Evolutionary conservation across 2,797 vertebrate genomes (phyloP), one percentile per base, ranked within the genome.

Genomic region (Prionace glauca): DNA sequence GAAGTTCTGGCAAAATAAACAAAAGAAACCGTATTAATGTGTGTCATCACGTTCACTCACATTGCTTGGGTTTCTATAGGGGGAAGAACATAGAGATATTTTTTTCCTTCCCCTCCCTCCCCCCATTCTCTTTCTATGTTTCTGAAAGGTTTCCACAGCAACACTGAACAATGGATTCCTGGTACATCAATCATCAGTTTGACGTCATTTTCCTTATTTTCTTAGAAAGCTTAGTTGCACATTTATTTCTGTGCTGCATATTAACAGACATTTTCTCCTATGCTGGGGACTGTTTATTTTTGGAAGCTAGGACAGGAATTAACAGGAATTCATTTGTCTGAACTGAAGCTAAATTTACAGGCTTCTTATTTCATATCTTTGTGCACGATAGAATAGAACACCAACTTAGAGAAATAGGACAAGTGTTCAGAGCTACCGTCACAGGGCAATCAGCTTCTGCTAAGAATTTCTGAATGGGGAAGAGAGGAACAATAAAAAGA

Each of bases 1-100:
- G 97, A 2, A 98, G 96, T 72, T 98, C 98, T 98, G 96, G 56
- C 60, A 72, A 56, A 0, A 62, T 4, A 41, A 79, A 79, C 14
- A 79, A 81, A 84, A 45, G 20, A 45, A 84, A 7, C 18, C 45
- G 8, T 20, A 84, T 45, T 84, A 60, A 11, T 26, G 29, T 18
- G 11, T 32, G 32, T 32, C 87, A 62, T 14, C 56, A 90, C 56
- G 50, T 16, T 29, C 14, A 16, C 32, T 20, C n/a, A 91, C 12
- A 8, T 62, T 20, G 5, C 16, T 8, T 24, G 36, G 79, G 4
- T 84, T 45, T 84, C 36, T 20, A 84, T 0, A 36, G 79, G 79
- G 36, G 79, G 32, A 32, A 16, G 56, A 91, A 65, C 32, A 62
- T 22, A 2, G 88, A n/a, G 65, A 41, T 0, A 16, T 29, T 32